phyloP scores from a whole-genome alignment of 2,888 invertebrate genomes.

The Schrankia costaestrigalis region DNA sequence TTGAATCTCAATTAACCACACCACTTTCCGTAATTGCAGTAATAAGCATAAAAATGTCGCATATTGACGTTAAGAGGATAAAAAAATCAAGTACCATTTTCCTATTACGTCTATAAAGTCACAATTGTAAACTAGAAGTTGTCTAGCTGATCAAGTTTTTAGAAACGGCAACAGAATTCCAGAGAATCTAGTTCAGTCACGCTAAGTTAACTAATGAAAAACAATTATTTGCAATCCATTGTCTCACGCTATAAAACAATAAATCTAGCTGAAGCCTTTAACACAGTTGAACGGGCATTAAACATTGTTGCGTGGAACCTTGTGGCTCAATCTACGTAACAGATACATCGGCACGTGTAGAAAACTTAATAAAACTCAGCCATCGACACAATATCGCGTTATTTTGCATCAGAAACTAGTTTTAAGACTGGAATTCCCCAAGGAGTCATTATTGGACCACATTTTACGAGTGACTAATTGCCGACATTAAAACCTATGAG shows the following conservation, averaged over 20 bases:
- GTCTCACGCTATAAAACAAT: conserved; percentile 40
- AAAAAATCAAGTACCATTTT: conserved; percentile 25
- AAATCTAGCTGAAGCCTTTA: conserved; percentile 46
- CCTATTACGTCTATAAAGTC: conserved; percentile 15
- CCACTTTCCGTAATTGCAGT: no score
- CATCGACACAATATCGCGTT: no score
- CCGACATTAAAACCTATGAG: conserved; percentile 12
- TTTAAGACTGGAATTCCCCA: conserved; percentile 26
- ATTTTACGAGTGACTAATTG: conserved; percentile 36
- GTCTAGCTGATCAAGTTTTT: conserved; percentile 51
- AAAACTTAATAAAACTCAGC: conserved; percentile 25
- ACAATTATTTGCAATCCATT: conserved; percentile 50
- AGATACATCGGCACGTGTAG: conserved; percentile 52
- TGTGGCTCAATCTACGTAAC: conserved; percentile 30
- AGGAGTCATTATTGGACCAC: conserved; percentile 38
- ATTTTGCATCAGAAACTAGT: conserved; percentile 27
- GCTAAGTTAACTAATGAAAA: conserved; percentile 37
- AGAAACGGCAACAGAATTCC: conserved; percentile 51
- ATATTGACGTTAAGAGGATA: conserved; percentile 22
- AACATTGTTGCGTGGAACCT: conserved; percentile 35
- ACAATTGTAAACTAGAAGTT: conserved; percentile 16
- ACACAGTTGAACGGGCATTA: conserved; percentile 32
- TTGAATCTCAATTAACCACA: no score
- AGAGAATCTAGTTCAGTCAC: conserved; percentile 50
- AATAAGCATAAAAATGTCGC: no score